Base-by-base conservation (phyloP, 2,888 invertebrate species). In the Blera fallax region DNA sequence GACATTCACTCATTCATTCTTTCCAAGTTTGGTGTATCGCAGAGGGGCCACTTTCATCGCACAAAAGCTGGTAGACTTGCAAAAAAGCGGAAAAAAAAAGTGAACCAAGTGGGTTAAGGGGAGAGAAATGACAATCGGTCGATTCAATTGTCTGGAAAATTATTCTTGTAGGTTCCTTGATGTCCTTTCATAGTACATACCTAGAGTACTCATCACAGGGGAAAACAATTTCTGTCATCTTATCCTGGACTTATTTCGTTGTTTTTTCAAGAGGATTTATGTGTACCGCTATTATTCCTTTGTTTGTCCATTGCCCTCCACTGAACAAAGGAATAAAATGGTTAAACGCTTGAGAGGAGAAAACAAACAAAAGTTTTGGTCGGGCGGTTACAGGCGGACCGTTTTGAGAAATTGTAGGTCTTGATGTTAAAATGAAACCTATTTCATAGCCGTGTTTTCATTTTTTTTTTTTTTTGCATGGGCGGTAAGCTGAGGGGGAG, bases 61-160 rank as follows among this genome's bases (percentile, higher is more conserved):
- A 29, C 45, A 34, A 48, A 10, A 18, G 34, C 11, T 21, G 14
- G 37, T 6, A 18, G 18, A 37, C 14, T 45, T 18, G n/a, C 43
- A 21, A 67, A 24, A 6, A 18, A 34, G 11, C 14, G n/a, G 14
- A 34, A 52, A 67, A 52, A 65, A n/a, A 69, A 37, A 65, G 21
- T 34, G 52, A 72, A 40, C 16, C 48, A 50, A 18, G 27, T 52
- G 29, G 16, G 18, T 21, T 4, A 18, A 43, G 16, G 3, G n/a
- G n/a, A 27, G 34, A 21, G 32, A 79, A 77, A 83, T 60, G 54
- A 48, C 72, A 78, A 79, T 83, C 79, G 78, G 60, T 62, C 54
- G 52, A 78, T 69, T 84, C 83, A 79, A 79, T 84, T 79, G 79
- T 50, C 40, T 69, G 73, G 79, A 84, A 84, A 84, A 79, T 84